These are phyloP conservation scores for Rafetus swinhoei DNA, from an alignment of 2,113 vertebrate species.

Conservation along the genomic window DNA sequence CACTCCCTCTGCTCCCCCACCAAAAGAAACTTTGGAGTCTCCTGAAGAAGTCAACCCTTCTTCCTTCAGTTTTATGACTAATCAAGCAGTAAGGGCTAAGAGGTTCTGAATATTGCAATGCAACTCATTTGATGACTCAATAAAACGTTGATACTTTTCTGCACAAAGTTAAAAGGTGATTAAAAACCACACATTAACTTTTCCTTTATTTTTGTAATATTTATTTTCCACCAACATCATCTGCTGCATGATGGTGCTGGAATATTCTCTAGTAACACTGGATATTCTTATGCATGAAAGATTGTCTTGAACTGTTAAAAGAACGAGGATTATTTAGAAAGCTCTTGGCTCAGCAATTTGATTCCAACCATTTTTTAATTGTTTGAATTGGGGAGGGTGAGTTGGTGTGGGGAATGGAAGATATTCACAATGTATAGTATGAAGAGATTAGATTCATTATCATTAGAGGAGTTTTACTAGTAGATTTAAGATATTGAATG, in stretches of 20 bases:
- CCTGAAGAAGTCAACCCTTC: fast-evolving
- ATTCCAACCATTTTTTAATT: fast-evolving
- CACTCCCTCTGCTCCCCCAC: fast-evolving
- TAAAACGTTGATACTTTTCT: neutral
- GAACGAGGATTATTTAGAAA: fast-evolving
- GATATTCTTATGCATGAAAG: neutral
- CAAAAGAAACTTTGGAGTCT: neutral
- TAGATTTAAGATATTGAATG: neutral
- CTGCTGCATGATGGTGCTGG: fast-evolving
- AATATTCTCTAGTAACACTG: neutral
- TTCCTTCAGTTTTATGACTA: neutral
- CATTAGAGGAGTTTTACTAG: neutral
- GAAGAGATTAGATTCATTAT: neutral
- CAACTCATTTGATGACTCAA: fast-evolving
- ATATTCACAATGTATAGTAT: fast-evolving
- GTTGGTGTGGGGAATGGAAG: neutral
- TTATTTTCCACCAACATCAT: slow-evolving; percentile 32
- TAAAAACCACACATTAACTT: slow-evolving; percentile 34
- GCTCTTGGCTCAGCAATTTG: neutral
- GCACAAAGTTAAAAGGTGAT: neutral
- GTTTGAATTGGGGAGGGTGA: fast-evolving
- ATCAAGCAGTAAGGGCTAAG: neutral
- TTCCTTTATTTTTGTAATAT: slow-evolving; percentile 14
- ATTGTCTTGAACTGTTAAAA: neutral
- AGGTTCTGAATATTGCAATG: fast-evolving